Evolutionary conservation across 2,888 invertebrate species (phyloP), one percentile per base, ranked within the genome.

Genomic region (Leistus spinibarbis): DNA sequence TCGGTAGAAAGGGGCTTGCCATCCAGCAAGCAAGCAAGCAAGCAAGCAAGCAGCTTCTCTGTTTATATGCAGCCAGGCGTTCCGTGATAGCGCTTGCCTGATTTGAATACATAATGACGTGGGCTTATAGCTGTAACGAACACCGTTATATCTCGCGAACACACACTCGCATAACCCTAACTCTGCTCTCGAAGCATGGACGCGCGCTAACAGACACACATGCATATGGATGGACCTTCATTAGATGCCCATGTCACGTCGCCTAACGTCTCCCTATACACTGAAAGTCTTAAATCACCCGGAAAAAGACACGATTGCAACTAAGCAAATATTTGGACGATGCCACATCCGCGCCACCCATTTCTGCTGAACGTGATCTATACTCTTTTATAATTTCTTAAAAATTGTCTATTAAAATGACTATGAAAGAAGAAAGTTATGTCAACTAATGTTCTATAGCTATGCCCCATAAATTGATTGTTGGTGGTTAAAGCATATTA

Each of bases 51-150:
- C 66, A 17, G 66, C 66, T 40, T 7, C 53, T 19, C 53, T 73
- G 67, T 67, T 67, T 73, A 73, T 73, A 67, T 67, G 73, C 73
- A 67, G 16, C 67, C 67, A 62, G 67, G 67, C 67, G 67, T 67
- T 54, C 53, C 64, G 60, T 73, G 73, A 73, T 73, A 73, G 73
- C 73, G 53, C 23, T 60, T 20, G 62, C 67, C 73, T 73, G 73
- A 73, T 73, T 73, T 73, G 73, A 73, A 73, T 73, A 73, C 67
- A 73, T 73, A 73, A 73, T 73, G 67, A 73, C 53, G 60, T 53
- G 40, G 17, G 72, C 66, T 67, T 67, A 73, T 73, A 67, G 66
- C 54, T 64, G 71, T 71, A 71, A 71, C 71, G 71, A 71, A 71
- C 71, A 64, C 23, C 69, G 68, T 54, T 54, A 53, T 68, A 68